Evolutionary conservation across 2,888 invertebrate species (phyloP).

Genomic region (Rotaria macrura): DNA sequence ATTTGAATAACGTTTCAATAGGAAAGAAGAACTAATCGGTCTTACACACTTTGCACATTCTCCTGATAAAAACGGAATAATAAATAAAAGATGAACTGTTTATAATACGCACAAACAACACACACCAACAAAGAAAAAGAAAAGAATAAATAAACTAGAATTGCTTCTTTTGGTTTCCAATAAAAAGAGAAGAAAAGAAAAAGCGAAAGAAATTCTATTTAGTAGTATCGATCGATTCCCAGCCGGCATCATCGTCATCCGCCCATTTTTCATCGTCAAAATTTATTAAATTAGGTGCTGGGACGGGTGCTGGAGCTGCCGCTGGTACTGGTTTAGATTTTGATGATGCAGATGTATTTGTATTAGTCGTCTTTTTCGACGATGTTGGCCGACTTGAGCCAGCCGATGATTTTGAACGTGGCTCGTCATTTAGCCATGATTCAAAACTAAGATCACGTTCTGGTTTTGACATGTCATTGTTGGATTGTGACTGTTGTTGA

Average conservation of each 20-base stretch:
- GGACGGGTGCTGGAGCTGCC: conserved; percentile 27
- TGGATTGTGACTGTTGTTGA: neutral
- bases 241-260: conserved; percentile 41
- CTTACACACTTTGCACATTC: neutral
- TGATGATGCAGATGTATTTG: conserved; percentile 39
- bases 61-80: neutral
- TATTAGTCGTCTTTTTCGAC: conserved; percentile 40
- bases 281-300: conserved; percentile 42
- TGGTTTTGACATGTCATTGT: neutral
- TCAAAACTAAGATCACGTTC: neutral
- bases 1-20: neutral
- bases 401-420: conserved; percentile 41
- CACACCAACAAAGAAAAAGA: neutral
- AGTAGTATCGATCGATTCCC: conserved; percentile 42
- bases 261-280: conserved; percentile 44
- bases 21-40: neutral
- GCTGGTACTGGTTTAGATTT: conserved; percentile 21
- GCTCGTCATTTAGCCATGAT: conserved; percentile 12
- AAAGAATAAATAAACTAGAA: conserved; percentile 9
- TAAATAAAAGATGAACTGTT: neutral
- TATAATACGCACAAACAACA: neutral
- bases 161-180: neutral
- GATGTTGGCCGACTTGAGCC: conserved; percentile 39
- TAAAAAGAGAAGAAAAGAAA: neutral
- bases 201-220: conserved; percentile 35